These are phyloP conservation scores for Oscheius sp. DNA, from an alignment of 2,888 invertebrate species.

Conservation along the genomic window DNA sequence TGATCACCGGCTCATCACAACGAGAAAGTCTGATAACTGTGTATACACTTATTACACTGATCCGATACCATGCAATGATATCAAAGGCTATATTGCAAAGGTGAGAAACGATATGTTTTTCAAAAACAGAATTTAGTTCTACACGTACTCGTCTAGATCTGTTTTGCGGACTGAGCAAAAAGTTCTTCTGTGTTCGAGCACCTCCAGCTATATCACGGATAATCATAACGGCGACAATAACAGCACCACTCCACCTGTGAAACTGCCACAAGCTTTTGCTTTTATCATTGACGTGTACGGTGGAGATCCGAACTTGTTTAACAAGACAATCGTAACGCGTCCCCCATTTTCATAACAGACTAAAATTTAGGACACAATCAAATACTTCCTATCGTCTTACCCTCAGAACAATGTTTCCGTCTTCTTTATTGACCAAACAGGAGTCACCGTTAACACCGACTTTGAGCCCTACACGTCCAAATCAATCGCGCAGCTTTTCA, in stretches of 20 bases:
- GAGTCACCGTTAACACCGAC: no score
- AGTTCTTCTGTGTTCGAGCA: neutral
- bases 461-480: no score
- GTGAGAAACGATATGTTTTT: neutral
- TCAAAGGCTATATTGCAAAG: slow-evolving; percentile 1
- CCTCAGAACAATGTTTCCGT: neutral
- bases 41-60: slow-evolving; percentile 3
- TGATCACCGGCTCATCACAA: neutral
- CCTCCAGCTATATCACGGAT: neutral
- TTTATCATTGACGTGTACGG: slow-evolving; percentile 21
- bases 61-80: slow-evolving; percentile 6
- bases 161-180: neutral
- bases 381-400: neutral
- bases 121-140: neutral
- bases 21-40: neutral
- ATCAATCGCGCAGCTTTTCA: no score
- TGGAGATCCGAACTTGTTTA: slow-evolving; percentile 15
- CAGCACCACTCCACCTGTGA: neutral
- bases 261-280: neutral
- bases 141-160: neutral
- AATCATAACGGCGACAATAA: neutral
- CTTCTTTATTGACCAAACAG: neutral
- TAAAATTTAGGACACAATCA: neutral
- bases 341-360: neutral
- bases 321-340: neutral